phyloP scores from a whole-genome alignment of 2,797 vertebrate genomes.

The Caiman crocodilus region DNA sequence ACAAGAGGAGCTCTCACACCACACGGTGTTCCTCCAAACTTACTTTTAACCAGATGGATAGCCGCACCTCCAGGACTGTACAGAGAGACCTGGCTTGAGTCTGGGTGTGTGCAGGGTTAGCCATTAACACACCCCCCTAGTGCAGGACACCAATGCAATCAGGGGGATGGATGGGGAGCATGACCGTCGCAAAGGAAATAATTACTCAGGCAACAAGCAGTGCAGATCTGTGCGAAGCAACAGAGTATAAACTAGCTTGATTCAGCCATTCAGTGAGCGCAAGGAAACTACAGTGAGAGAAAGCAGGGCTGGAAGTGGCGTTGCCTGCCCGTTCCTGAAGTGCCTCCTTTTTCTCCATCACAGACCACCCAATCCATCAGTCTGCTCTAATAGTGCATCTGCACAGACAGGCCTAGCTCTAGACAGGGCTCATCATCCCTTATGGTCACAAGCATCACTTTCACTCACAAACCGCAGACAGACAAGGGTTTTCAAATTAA shows the following conservation, averaged over 20 bases:
- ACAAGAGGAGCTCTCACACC: rapidly evolving
- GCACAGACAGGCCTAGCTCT: neutral
- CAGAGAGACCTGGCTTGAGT: neutral
- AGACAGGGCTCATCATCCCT: neutral
- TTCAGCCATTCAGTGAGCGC: neutral
- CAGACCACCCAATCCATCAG: neutral
- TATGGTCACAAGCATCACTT: neutral
- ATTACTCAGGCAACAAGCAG: neutral
- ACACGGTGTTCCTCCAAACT: neutral
- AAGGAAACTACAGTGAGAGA: neutral
- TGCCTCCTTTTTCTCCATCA: neutral
- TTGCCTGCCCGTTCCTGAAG: no score
- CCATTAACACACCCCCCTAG: neutral
- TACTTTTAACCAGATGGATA: neutral
- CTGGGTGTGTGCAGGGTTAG: neutral
- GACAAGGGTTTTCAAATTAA: neutral
- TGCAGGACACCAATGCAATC: neutral
- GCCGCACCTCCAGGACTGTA: neutral
- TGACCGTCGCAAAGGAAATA: neutral
- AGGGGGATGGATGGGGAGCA: neutral
- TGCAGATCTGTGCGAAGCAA: neutral
- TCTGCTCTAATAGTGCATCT: neutral
- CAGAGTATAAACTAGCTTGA: neutral
- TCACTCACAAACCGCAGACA: neutral
- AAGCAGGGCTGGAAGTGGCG: no score